Percentiles rank a stretch among this genome's conserved stretches.
phyloP scores from a whole-genome alignment of 1,140 invertebrate genomes.

The Berghia stephanieae region DNA sequence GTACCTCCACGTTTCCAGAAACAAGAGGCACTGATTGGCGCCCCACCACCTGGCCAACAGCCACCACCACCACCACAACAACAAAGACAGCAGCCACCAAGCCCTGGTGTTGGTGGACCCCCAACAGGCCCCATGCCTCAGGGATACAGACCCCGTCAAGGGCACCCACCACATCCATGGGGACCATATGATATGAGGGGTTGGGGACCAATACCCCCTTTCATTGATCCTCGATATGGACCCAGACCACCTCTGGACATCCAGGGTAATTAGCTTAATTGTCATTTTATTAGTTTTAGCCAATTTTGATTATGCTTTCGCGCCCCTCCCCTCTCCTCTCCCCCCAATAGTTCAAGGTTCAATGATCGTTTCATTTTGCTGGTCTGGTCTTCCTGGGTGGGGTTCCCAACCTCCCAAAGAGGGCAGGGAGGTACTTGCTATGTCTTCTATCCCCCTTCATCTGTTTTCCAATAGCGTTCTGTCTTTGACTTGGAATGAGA shows the following conservation, averaged over 20 bases:
- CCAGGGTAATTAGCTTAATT: constrained; percentile 43
- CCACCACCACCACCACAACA: constrained; percentile 39
- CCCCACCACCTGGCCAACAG: constrained; percentile 46
- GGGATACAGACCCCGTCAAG: constrained; percentile 54
- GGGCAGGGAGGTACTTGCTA: too few species aligned
- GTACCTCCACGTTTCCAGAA: constrained; percentile 87
- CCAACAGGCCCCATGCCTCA: constrained; percentile 38
- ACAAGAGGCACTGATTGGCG: constrained; percentile 66
- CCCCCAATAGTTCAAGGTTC: too few species aligned
- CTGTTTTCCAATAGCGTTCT: too few species aligned
- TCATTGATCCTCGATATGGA: constrained; percentile 52
- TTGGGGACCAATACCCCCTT: constrained; percentile 60
- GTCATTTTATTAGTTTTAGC: not conserved
- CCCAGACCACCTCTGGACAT: constrained; percentile 62
- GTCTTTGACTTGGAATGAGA: too few species aligned
- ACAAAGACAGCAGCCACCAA: constrained; percentile 37
- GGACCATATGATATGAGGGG: constrained; percentile 49
- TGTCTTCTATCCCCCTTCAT: too few species aligned
- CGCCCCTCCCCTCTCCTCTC: too few species aligned
- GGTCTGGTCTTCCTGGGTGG: too few species aligned
- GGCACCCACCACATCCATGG: constrained; percentile 58
- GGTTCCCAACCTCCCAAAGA: too few species aligned
- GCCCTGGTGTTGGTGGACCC: constrained; percentile 7
- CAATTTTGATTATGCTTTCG: too few species aligned
- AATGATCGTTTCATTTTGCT: too few species aligned